Evolutionary conservation across 2,113 vertebrate genomes (phyloP).

Genomic region (Romanogobio albipinnatus): DNA sequence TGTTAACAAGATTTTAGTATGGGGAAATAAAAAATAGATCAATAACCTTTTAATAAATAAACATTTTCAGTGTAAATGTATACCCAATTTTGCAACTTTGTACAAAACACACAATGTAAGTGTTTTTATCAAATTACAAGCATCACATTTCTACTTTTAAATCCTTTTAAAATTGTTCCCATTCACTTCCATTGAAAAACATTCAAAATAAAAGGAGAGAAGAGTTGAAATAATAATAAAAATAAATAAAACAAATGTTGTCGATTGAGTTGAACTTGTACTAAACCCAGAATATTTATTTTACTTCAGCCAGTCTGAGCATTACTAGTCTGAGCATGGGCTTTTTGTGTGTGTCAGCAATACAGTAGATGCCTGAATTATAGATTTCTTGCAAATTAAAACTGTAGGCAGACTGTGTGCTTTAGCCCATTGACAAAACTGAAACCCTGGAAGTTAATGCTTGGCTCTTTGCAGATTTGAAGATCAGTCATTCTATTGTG

Average conservation of each 20-base stretch:
- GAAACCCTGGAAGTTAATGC: constrained; percentile 62
- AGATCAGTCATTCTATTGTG: constrained; percentile 68
- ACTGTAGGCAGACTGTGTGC: constrained; percentile 36
- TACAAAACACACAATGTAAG: too few species aligned
- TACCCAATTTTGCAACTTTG: too few species aligned
- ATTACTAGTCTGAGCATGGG: constrained; percentile 53
- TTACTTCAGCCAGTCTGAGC: constrained; percentile 43
- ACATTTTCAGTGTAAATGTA: too few species aligned
- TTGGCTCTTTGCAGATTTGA: constrained; percentile 75
- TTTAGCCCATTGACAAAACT: constrained; percentile 49
- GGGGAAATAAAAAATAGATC: too few species aligned
- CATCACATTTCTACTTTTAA: too few species aligned
- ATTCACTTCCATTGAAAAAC: too few species aligned
- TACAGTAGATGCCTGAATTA: constrained; percentile 53
- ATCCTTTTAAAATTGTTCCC: too few species aligned
- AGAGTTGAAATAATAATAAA: too few species aligned
- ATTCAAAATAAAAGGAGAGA: too few species aligned
- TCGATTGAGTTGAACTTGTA: background rate
- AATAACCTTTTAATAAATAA: too few species aligned
- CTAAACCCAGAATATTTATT: background rate
- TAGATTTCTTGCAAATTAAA: constrained; percentile 66
- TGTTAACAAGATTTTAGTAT: background rate
- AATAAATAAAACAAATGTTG: background rate
- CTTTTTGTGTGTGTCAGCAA: constrained; percentile 24
- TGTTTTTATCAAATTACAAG: too few species aligned